Evolutionary conservation across 2,113 vertebrate genomes (phyloP).

Genomic region (Sylvietta virens): DNA sequence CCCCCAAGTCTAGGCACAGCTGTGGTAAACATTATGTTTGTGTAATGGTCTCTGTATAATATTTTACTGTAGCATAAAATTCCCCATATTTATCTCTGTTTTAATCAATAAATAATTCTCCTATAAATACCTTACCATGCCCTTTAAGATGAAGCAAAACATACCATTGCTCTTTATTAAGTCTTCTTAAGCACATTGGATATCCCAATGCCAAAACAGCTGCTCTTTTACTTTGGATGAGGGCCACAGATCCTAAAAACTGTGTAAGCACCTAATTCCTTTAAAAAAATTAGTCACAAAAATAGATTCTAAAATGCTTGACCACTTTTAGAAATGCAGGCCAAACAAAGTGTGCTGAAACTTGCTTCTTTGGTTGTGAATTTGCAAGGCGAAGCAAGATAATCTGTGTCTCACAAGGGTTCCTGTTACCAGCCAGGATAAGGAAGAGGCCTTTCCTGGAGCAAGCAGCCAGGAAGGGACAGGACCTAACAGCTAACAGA

Average conservation of each 20-base stretch:
- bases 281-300: background rate
- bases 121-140: background rate
- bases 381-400: background rate
- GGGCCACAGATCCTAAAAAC: background rate
- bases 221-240: background rate
- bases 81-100: background rate
- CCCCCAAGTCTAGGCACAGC: background rate
- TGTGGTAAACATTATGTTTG: background rate
- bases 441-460: background rate
- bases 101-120: background rate
- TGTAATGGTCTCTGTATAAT: background rate
- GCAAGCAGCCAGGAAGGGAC: background rate
- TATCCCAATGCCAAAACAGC: background rate
- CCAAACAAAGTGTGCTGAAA: background rate
- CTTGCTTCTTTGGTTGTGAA: background rate
- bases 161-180: background rate
- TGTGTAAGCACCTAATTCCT: background rate
- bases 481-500: background rate
- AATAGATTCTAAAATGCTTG: background rate
- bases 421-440: background rate
- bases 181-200: background rate
- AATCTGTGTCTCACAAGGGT: background rate
- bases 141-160: background rate
- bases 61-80: background rate
- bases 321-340: background rate